Conservation (phyloP, 2,797 vertebrate genomes). For the Schizopygopsis pylzovi region DNA sequence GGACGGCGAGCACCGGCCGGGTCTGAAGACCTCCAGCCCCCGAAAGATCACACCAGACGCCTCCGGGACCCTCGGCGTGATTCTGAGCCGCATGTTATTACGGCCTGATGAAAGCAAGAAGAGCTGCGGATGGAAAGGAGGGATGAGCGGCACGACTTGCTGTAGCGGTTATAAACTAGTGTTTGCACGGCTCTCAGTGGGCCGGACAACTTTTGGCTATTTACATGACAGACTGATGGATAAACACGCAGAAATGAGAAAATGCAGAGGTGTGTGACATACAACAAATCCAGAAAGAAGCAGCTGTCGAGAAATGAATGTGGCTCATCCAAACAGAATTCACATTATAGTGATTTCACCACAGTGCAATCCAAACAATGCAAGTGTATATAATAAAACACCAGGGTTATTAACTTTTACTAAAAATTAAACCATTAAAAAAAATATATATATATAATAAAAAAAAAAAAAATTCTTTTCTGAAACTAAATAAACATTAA, state of each 20-base stretch:
- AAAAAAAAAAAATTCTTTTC: too few species aligned
- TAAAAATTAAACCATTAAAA: not conserved
- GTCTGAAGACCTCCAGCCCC: conserved; percentile 74
- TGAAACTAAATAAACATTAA: not conserved
- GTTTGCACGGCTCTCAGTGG: not conserved
- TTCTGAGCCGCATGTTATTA: conserved; percentile 62
- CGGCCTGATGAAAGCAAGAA: conserved; percentile 63
- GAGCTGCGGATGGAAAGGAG: conserved; percentile 26
- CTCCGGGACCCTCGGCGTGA: conserved; percentile 68
- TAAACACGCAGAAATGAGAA: not conserved
- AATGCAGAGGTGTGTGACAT: not conserved
- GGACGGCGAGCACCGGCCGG: conserved; percentile 71
- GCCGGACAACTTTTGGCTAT: not conserved
- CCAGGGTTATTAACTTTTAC: not conserved
- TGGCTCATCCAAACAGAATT: conserved; percentile 1
- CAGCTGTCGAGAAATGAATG: not conserved
- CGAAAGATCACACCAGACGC: conserved; percentile 72
- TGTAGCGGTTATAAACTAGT: not conserved
- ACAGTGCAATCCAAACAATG: not conserved
- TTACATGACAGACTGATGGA: not conserved
- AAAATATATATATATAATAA: too few species aligned
- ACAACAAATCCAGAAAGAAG: not conserved
- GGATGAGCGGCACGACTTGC: conserved; percentile 10
- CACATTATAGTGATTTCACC: not conserved
- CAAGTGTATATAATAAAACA: not conserved